A percentile compares a stretch with the other conserved stretches of the same genome.
phyloP scores from a whole-genome alignment of 2,797 vertebrate genomes.

The Poecilia wingei region DNA sequence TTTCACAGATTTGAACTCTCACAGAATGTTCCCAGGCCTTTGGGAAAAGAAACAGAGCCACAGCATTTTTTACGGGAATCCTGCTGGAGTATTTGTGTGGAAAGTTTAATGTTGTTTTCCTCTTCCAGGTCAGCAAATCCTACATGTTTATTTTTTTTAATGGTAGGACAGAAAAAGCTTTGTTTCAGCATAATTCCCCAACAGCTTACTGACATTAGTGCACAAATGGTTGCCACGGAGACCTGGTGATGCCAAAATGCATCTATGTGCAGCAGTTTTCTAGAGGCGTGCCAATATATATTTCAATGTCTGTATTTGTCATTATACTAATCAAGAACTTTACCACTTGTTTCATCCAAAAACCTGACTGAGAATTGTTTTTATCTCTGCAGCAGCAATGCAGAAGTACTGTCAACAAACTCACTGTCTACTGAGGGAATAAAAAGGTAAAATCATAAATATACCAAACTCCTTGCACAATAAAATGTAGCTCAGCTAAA shows the following conservation, averaged over 20 bases:
- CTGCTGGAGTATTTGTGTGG: not conserved
- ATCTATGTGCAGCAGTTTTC: not conserved
- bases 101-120: not conserved
- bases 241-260: not conserved
- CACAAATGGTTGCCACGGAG: not conserved
- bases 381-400: constrained; percentile 46
- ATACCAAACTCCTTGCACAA: not conserved
- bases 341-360: not conserved
- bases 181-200: not conserved
- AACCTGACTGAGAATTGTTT: not conserved
- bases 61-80: not conserved
- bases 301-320: not conserved
- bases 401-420: constrained; percentile 4
- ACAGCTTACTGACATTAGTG: not conserved
- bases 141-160: not conserved
- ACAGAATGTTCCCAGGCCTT: not conserved
- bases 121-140: not conserved
- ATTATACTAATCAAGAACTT: not conserved
- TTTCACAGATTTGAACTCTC: not conserved
- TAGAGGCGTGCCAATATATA: not conserved
- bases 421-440: constrained; percentile 28
- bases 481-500: not conserved
- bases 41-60: not conserved
- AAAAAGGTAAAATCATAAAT: constrained; percentile 39
- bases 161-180: not conserved